phyloP scores from a whole-genome alignment of 1,140 invertebrate species.

The Cotesia glomerata region DNA sequence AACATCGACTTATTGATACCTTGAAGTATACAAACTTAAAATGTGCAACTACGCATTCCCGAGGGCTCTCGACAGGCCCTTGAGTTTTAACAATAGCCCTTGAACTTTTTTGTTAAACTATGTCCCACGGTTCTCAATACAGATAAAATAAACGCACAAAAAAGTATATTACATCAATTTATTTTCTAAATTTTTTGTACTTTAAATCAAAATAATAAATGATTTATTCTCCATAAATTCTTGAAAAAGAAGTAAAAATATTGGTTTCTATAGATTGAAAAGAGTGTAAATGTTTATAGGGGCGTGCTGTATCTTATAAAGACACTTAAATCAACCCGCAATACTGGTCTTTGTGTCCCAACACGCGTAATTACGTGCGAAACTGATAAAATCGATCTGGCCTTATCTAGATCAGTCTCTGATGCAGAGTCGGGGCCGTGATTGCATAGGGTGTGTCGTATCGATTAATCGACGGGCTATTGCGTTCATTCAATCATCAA shows the following conservation, averaged over 20 bases:
- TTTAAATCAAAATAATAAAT: not conserved
- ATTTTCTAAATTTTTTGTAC: constrained; percentile 18
- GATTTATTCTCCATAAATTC: no score
- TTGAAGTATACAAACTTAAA: constrained; percentile 1
- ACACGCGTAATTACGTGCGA: constrained; percentile 62
- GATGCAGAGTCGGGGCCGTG: constrained; percentile 29
- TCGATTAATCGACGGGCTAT: constrained; percentile 52
- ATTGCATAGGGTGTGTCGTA: constrained; percentile 52
- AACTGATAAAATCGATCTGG: constrained; percentile 61
- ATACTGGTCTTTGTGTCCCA: constrained; percentile 51
- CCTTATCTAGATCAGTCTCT: constrained; percentile 54
- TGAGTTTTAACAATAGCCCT: constrained; percentile 28
- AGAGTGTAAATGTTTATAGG: not conserved
- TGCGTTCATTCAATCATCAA: not conserved
- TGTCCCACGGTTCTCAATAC: constrained; percentile 33
- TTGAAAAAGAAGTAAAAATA: not conserved
- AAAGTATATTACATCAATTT: constrained; percentile 3
- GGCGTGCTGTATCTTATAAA: not conserved
- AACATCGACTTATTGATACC: not conserved
- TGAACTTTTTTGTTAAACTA: not conserved
- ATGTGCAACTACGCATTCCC: constrained; percentile 30
- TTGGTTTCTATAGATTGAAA: not conserved
- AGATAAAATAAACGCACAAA: constrained; percentile 26
- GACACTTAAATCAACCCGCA: constrained; percentile 44
- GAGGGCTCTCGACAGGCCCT: constrained; percentile 16